Evolutionary conservation across 2,113 vertebrate genomes (phyloP), one percentile per base, ranked within the genome.

Genomic region (Brachyhypopomus gauderio): DNA sequence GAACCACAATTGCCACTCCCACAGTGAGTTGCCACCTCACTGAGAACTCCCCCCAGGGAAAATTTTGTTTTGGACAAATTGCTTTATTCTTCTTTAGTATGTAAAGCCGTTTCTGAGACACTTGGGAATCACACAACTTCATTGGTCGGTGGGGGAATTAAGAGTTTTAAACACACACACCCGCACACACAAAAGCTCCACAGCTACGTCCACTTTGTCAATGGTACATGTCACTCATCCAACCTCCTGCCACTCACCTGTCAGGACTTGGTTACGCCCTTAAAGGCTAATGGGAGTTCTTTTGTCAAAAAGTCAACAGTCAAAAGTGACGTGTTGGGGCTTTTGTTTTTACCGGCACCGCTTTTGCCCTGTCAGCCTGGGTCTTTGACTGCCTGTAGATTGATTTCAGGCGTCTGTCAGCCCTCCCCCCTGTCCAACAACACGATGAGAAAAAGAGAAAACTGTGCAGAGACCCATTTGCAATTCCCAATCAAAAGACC

Each of bases 401-500:
- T 84, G 66, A 87, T 82, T 87, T 83, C 62, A 70, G 59, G 56
- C 23, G 48, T 72, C 48, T 74, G 60, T 71, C 60, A 77, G 63
- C 70, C 41, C 4, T 9, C 41, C 30, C 75, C 56, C 73, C 55
- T 22, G 19, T 52, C 72, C 74, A 78, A 81, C 77, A 52, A 79
- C 60, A 79, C 36, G 56, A 38, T 58, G 79, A 70, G 66, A 79
- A 59, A 81, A 58, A 48, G 55, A 78, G 17, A 85, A 59, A 78
- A 52, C 20, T 73, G 23, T 55, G 75, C 64, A 79, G 36, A 77
- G 77, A 48, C 69, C 87, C 89, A 90, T 80, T 89, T 89, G 90
- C 85, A 89, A 88, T 75, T 23, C 55, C 70, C 81, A 83, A 73
- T 89, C 88, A 84, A 85, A 88, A 78, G 82, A 80, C 85, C 88